These are phyloP conservation scores for Ramphastos sulfuratus DNA, from an alignment of 2,113 vertebrate species.

Conservation along the genomic window DNA sequence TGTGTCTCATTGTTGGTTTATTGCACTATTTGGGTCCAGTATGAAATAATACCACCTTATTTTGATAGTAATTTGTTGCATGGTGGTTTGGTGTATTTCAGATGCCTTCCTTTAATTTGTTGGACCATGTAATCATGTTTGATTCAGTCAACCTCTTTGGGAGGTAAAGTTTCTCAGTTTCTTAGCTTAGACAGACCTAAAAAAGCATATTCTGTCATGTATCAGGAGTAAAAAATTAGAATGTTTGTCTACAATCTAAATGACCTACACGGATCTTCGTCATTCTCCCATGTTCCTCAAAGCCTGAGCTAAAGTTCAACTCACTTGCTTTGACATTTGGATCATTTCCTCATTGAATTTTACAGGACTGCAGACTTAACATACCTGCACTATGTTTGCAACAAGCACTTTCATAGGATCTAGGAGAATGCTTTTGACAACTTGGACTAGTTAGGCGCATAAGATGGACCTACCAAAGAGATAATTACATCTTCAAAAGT, in stretches of 20 bases:
- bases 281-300: background rate
- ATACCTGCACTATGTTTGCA: background rate
- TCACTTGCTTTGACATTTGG: background rate
- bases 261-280: background rate
- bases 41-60: background rate
- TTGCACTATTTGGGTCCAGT: background rate
- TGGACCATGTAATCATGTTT: conserved; percentile 3
- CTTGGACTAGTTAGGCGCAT: background rate
- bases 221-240: background rate
- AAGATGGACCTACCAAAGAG: background rate
- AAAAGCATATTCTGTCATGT: background rate
- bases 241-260: background rate
- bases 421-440: background rate
- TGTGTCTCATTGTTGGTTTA: background rate
- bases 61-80: background rate
- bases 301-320: background rate
- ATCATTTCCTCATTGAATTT: background rate
- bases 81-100: conserved; percentile 11
- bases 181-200: background rate
- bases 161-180: background rate
- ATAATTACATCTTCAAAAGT: background rate
- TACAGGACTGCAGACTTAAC: background rate
- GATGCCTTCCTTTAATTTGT: background rate
- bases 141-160: background rate
- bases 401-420: background rate